Conservation (phyloP, 2,888 invertebrate genomes). For the Eumacrocentrus americanus region DNA sequence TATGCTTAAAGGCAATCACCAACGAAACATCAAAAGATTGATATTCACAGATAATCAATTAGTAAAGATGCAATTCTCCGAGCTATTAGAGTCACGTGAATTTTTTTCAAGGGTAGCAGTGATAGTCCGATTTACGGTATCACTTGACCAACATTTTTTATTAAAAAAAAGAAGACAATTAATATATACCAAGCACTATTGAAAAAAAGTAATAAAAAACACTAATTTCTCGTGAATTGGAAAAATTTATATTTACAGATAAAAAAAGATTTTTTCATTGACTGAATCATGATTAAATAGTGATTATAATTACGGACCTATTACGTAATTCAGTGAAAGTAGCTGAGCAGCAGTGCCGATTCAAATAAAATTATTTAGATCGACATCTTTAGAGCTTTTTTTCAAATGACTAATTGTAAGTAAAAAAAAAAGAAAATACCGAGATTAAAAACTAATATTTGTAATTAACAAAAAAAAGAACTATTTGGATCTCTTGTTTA, state of each 20-base stretch:
- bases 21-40: constrained; percentile 13
- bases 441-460: constrained; percentile 15
- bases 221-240: neutral
- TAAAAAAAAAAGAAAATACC: neutral
- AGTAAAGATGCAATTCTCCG: constrained; percentile 14
- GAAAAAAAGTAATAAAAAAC: neutral
- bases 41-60: constrained; percentile 18
- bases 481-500: constrained; percentile 28
- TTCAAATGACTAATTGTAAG: constrained; percentile 20
- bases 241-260: neutral
- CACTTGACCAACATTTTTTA: constrained; percentile 7
- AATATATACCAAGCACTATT: neutral
- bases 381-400: constrained; percentile 22
- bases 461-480: constrained; percentile 11
- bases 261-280: neutral
- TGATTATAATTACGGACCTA: constrained; percentile 3
- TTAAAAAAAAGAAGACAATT: constrained; percentile 4
- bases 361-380: constrained; percentile 18
- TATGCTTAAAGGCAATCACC: constrained; percentile 23
- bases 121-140: too few species aligned
- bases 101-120: neutral
- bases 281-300: constrained; percentile 2
- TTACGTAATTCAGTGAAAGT: constrained; percentile 22
- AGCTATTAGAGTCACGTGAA: neutral
- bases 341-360: constrained; percentile 14